Base-by-base conservation (phyloP, 2,888 invertebrate species). In the Boloria euphrosyne region DNA sequence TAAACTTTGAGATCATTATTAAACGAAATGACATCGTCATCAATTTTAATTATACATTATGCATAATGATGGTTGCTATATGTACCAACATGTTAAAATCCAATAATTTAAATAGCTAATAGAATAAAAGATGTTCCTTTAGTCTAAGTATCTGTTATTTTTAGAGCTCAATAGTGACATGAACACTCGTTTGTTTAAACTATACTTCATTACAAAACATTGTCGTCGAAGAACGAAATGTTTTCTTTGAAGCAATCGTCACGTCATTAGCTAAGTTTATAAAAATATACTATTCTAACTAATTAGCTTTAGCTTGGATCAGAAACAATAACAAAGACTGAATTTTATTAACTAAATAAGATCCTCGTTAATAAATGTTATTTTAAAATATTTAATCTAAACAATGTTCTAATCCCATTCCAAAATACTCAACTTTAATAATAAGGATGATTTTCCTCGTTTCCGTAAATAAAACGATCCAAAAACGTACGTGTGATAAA, bases 1-100 rank as follows among this genome's bases (percentile, higher is more conserved):
- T 67, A 71, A 74, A 75, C 71, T 76, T 74, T 74, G 70, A 73
- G 69, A 70, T 71, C 74, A 74, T 76, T 74, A 72, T 75, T 73
- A 50, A 49, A 59, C 59, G 17, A 31, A 49, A 47, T 31, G 50
- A 22, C 44, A 46, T 46, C 55, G 55, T 57, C 4, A 57, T 57
- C 57, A 57, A 57, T 57, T 57, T 57, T 57, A 18, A 57, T 57
- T 57, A 22, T 16, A 57, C 22, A 13, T 57, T 22, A 22, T n/a
- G n/a, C n/a, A n/a, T n/a, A n/a, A 46, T 22, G 22, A 13, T n/a
- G 57, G 10, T 22, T 57, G n/a, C n/a, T 57, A n/a, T 55, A 6
- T 22, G 3, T 22, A 22, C n/a, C n/a, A 10, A 14, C 18, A 46
- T 10, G 10, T 14, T 16, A 57, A 57, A 5, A n/a, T 57, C 27